Percentiles rank a stretch among this genome's conserved stretches.
Conservation (phyloP, 1,140 invertebrate species). For the Drosophila seguyi region DNA sequence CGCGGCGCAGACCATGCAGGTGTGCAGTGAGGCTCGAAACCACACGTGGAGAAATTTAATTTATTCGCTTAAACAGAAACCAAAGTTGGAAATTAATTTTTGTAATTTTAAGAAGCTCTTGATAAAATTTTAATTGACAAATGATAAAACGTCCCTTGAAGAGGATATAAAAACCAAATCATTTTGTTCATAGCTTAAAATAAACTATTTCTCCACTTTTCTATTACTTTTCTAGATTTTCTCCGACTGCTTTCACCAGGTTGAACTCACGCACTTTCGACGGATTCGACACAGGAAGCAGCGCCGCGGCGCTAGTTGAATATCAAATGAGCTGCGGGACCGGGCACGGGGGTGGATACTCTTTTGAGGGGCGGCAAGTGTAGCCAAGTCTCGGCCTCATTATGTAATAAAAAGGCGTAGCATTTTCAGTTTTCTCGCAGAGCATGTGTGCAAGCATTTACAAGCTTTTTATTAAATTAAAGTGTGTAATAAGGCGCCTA, state of each 20-base stretch:
- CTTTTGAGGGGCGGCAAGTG: slow-evolving; percentile 34
- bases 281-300: slow-evolving; percentile 68
- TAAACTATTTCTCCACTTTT: not conserved
- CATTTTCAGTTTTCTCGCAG: slow-evolving; percentile 40
- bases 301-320: slow-evolving; percentile 62
- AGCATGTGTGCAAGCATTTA: slow-evolving; percentile 74
- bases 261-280: slow-evolving; percentile 62
- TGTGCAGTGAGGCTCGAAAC: slow-evolving; percentile 42
- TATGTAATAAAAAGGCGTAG: slow-evolving; percentile 81
- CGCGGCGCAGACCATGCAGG: slow-evolving; percentile 38
- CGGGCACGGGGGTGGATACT: not conserved
- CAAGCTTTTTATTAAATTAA: slow-evolving; percentile 83
- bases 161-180: not conserved
- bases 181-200: no score
- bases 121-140: not conserved
- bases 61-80: not conserved
- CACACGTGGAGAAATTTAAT: slow-evolving; percentile 14
- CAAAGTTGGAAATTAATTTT: not conserved
- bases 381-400: slow-evolving; percentile 57
- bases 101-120: not conserved
- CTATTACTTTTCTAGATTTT: not conserved
- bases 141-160: not conserved
- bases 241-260: slow-evolving; percentile 3
- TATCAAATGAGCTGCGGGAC: slow-evolving; percentile 65
- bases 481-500: slow-evolving; percentile 79